These are phyloP conservation scores for Isaurus tuberculatus DNA, from an alignment of 92 coral and sea anemone genomes.

Conservation along the genomic window DNA sequence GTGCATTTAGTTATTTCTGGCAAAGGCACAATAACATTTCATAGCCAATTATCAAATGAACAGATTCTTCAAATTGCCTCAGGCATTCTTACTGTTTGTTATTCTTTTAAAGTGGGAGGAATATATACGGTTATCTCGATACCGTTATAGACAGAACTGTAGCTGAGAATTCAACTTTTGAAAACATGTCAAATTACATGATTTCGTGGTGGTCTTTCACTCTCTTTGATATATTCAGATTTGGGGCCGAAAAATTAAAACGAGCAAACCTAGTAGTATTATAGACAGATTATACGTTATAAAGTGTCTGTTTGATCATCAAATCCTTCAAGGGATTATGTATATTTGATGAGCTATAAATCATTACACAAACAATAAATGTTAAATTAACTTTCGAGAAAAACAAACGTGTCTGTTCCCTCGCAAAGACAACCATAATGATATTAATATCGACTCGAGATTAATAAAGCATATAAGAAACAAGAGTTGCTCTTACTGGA, in stretches of 20 bases:
- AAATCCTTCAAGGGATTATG: conserved; percentile 16
- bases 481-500: neutral
- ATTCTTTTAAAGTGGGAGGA: neutral
- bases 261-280: neutral
- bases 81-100: neutral
- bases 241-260: neutral
- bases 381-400: neutral
- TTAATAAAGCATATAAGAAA: neutral
- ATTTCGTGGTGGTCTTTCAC: neutral
- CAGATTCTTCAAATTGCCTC: neutral
- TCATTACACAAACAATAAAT: conserved; percentile 5
- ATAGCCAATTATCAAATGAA: no score
- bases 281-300: neutral
- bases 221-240: neutral
- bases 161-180: neutral
- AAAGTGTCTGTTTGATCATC: neutral
- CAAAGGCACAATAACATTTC: no score
- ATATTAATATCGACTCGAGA: neutral
- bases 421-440: conserved; percentile 3
- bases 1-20: no score
- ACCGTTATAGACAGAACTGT: neutral
- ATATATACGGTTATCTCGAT: no score
- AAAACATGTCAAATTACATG: neutral
- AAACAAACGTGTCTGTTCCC: neutral
- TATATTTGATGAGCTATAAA: conserved; percentile 2